Base-by-base conservation (phyloP, 2,113 vertebrate species). In the Saguinus midas region DNA sequence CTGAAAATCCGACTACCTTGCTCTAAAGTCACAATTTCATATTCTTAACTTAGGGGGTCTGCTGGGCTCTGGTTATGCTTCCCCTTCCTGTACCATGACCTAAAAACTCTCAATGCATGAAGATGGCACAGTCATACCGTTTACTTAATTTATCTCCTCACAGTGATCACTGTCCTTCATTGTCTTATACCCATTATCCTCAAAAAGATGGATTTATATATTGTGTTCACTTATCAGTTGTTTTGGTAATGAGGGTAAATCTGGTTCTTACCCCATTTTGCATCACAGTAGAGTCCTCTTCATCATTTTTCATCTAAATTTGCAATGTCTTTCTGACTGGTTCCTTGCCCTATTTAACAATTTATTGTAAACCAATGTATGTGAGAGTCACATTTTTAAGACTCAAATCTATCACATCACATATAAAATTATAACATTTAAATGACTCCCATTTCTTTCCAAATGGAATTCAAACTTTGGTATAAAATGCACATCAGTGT, bases 31-130 rank as follows among this genome's bases (percentile, higher is more conserved):
- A 27, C 12, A 73, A 16, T 45, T 75, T 13, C 25, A 32, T 57
- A 52, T 35, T 92, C 8, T 55, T 20, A 81, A 58, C 18, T 37
- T 1, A n/a, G 10, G 8, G 25, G 75, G 29, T 64, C 43, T n/a
- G 1, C 50, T 43, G 9, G 32, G 1, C 40, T 82, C 37, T 83
- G 20, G 1, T 8, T 70, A 4, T 1, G 1, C 6, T 52, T 7
- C 0, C n/a, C 11, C 8, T 20, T 0, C n/a, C 14, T 78, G 29
- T 32, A 27, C 23, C 20, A 25, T 8, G 3, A 25, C 23, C 37
- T 20, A 8, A 48, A 80, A 84, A 72, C 6, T 57, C 12, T 52
- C 29, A 43, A 2, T 1, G 10, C 7, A n/a, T 37, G 61, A 27
- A 55, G 13, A 9, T 43, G 17, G 7, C 32, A 75, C 25, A 64